Base-by-base conservation (phyloP, 1,140 invertebrate species). In the Drosophila pallidifrons region DNA sequence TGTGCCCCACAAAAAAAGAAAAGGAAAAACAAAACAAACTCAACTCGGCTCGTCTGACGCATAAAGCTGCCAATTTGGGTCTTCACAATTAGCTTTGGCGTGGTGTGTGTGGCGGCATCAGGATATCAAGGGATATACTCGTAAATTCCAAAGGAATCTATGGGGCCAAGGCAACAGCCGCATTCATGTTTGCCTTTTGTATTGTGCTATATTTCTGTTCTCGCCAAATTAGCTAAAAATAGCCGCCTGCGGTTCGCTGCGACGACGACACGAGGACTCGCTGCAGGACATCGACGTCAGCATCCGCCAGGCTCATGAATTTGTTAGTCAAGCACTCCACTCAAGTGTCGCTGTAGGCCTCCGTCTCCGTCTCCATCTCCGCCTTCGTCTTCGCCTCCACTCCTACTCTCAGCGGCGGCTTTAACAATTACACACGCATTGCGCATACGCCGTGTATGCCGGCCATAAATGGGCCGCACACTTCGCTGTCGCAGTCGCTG, bases 171-270 rank as follows among this genome's bases (percentile, higher is more conserved):
- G 16, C 15, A 1, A 8, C 35, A 38, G 41, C n/a, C 13, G 32
- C n/a, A 13, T 32, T 15, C 28, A 10, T 57, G 51, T 65, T 57
- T 72, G 52, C 28, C 35, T 58, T 57, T 61, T 28, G 25, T 47
- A 46, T 64, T 82, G 43, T 35, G 35, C 25, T 38, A 43, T 58
- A 43, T 55, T 72, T 78, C 51, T 80, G 77, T 47, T 66, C 4
- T 20, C 38, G 20, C 28, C 45, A 59, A 86, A 86, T 87, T 86
- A 87, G 71, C 79, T 79, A 86, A 82, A 87, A 79, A 87, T 86
- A 86, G 82, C 51, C 61, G 71, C 55, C 71, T 74, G 71, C 10
- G 71, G 64, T 57, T 60, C 32, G 3, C 25, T 10, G 10, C 10
- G 46, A 4, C 15, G 0, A 7, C 20, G 20, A 51, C 2, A 10